Conservation (phyloP, 2,888 invertebrate species). For the Drosophila meridiana region DNA sequence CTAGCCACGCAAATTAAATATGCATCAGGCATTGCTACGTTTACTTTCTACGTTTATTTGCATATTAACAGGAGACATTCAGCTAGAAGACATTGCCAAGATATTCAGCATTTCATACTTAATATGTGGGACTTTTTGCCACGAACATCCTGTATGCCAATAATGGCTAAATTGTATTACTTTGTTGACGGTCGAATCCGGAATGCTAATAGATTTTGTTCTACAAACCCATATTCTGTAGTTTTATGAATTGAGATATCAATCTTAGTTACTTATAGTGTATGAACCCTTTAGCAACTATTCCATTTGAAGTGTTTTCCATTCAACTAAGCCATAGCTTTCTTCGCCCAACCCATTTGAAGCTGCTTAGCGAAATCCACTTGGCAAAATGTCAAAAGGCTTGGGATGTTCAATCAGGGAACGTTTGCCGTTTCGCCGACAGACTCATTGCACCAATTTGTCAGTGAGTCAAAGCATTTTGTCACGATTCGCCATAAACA, state of each 20-base stretch:
- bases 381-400: constrained; percentile 67
- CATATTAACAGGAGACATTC: constrained; percentile 17
- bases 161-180: constrained; percentile 3
- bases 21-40: constrained; percentile 44
- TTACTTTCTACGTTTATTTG: constrained; percentile 35
- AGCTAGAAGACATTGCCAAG: constrained; percentile 1
- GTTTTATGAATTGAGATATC: neutral
- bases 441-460: constrained; percentile 51
- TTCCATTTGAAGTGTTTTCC: neutral
- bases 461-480: constrained; percentile 66
- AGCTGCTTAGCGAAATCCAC: constrained; percentile 25
- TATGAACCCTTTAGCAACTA: too few species aligned
- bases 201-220: neutral
- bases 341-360: constrained; percentile 51
- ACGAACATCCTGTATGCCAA: neutral
- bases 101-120: constrained; percentile 15
- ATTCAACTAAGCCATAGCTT: constrained; percentile 20
- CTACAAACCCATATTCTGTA: constrained; percentile 4
- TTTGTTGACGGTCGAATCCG: neutral
- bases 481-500: constrained; percentile 78
- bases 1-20: constrained; percentile 38
- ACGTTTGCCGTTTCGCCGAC: constrained; percentile 58
- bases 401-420: constrained; percentile 46
- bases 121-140: constrained; percentile 2
- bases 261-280: neutral